A percentile compares a stretch with the other conserved stretches of the same genome.
These are phyloP conservation scores for Orientallactaga bullata DNA, from an alignment of 2,113 vertebrate species.

Conservation along the genomic window DNA sequence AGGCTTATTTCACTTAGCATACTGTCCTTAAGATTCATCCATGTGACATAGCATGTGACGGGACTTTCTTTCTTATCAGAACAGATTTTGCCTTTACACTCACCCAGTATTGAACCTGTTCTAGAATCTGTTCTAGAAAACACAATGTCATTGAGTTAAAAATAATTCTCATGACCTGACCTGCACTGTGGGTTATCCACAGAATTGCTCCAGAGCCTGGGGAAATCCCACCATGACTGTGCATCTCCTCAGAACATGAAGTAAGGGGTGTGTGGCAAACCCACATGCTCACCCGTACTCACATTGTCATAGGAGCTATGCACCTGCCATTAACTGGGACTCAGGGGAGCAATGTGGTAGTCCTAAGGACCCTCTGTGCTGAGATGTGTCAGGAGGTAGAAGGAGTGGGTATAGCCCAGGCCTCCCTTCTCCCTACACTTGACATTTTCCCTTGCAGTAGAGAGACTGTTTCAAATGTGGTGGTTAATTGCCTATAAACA, in stretches of 20 bases:
- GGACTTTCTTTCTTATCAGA: not conserved
- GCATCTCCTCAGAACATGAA: not conserved
- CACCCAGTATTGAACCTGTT: not conserved
- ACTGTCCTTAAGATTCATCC: not conserved
- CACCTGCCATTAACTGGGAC: rapidly evolving
- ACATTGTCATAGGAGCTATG: rapidly evolving
- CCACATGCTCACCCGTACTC: too few relatives aligned
- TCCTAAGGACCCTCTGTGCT: not conserved
- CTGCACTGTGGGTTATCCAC: not conserved
- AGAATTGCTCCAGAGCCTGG: not conserved
- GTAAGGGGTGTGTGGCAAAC: rapidly evolving
- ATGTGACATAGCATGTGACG: too few relatives aligned
- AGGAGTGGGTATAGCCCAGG: not conserved
- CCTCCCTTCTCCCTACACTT: not conserved
- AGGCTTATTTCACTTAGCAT: not conserved
- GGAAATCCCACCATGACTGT: not conserved
- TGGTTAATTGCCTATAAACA: not conserved
- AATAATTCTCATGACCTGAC: not conserved
- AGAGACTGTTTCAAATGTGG: not conserved
- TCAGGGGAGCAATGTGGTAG: too few relatives aligned
- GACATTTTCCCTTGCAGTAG: not conserved
- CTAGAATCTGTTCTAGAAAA: not conserved
- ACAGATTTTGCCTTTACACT: rapidly evolving
- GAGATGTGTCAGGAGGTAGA: not conserved
- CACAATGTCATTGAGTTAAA: not conserved